Evolutionary conservation across 2,113 vertebrate genomes (phyloP), one percentile per base, ranked within the genome.

Genomic region (Cryptomyrus ogoouensis): DNA sequence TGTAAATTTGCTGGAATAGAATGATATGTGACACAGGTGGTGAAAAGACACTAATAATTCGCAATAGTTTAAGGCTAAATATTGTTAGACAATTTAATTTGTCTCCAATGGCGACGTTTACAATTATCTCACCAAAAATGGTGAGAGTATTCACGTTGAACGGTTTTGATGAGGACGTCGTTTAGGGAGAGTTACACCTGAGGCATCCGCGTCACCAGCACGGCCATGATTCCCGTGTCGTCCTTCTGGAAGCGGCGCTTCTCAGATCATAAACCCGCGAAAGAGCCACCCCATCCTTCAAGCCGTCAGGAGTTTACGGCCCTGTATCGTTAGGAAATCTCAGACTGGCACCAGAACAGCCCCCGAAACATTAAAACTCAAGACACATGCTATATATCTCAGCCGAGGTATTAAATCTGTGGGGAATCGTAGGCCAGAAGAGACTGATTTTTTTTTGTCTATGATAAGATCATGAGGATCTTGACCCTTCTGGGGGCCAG

Each of bases 361-460:
- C 49, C 84, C n/a, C 9, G 85, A 87, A 87, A 53, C 47, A 87
- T 87, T 87, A 87, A 87, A 87, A 87, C n/a, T 87, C 50, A n/a
- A 87, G 85, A 87, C 85, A 53, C 27, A 5, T 31, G 50, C 85
- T 87, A 56, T 87, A 87, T 31, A 53, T 87, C 85, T 53, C n/a
- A 56, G 50, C 50, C 4, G 8, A 35, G n/a, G 47, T 5, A 12
- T 87, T 27, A 21, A 50, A 39, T 8, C 27, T 87, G 27, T 35
- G 49, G 49, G 27, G n/a, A 52, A 27, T 31, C 5, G 24, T 15
- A 2, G 85, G 85, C 85, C 50, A 39, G 49, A 50, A 42, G 50
- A 56, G 46, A 27, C n/a, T 8, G 24, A 2, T 21, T 87, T 87
- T n/a, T 53, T 35, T 31, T 6, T 53, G 85, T n/a, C 49, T 87